Percentiles rank a stretch among this genome's conserved stretches.
phyloP scores from a whole-genome alignment of 2,797 vertebrate species.

The Myiotriccus ornatus region DNA sequence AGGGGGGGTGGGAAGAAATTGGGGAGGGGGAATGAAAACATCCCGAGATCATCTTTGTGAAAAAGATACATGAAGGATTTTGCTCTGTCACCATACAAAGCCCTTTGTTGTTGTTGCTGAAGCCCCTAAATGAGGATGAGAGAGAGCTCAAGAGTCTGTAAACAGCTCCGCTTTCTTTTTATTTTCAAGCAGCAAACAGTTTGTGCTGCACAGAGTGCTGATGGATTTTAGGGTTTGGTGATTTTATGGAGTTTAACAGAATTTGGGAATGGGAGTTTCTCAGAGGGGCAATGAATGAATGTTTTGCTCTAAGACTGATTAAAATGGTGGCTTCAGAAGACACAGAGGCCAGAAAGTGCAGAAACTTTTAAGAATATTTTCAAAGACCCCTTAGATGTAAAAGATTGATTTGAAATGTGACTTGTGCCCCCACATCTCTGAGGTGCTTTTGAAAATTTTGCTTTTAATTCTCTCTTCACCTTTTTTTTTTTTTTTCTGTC shows the following conservation, averaged over 20 bases:
- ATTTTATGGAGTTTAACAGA: slow-evolving; percentile 18
- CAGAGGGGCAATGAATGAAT: background rate
- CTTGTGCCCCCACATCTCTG: background rate
- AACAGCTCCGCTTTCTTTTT: background rate
- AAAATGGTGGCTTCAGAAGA: slow-evolving; percentile 43
- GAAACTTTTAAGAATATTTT: slow-evolving; percentile 19
- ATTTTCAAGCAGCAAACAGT: background rate
- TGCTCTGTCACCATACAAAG: background rate
- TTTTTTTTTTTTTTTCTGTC: background rate
- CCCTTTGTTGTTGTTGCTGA: background rate
- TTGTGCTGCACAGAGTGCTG: background rate
- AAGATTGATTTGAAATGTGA: slow-evolving; percentile 53
- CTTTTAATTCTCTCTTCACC: slow-evolving; percentile 21
- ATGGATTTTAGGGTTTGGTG: background rate
- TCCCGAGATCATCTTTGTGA: background rate
- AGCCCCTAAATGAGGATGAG: background rate
- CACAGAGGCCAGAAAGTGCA: slow-evolving; percentile 3
- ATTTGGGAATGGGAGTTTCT: slow-evolving; percentile 14
- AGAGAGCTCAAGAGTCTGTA: background rate
- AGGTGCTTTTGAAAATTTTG: slow-evolving; percentile 34
- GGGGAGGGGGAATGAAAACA: background rate
- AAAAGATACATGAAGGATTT: slow-evolving; percentile 3
- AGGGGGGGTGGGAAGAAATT: background rate
- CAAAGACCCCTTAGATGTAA: slow-evolving; percentile 32
- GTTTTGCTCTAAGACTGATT: slow-evolving; percentile 5